Evolutionary conservation across 2,888 invertebrate species (phyloP).

Genomic region (Drosophila mulleri): DNA sequence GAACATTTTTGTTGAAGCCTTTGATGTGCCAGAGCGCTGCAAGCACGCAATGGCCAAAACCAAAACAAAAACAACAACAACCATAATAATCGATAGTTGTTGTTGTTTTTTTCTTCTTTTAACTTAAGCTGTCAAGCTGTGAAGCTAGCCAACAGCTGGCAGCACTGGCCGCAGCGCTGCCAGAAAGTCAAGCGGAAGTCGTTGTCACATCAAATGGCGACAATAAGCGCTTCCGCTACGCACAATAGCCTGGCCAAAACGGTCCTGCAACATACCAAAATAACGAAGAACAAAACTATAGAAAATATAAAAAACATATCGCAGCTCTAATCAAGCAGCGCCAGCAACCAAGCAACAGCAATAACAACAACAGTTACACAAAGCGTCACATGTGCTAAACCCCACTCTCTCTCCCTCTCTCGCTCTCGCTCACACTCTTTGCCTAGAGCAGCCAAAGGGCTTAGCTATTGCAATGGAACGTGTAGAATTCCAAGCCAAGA

Average conservation of each 20-base stretch:
- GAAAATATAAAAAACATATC: not conserved
- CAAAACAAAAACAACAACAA: slow-evolving; percentile 7
- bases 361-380: slow-evolving; percentile 13
- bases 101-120: not conserved
- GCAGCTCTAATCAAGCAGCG: slow-evolving; percentile 40
- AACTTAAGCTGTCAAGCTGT: slow-evolving; percentile 26
- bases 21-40: slow-evolving; percentile 55
- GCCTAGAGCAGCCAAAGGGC: slow-evolving; percentile 11
- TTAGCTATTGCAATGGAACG: slow-evolving; percentile 21
- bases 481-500: slow-evolving; percentile 48
- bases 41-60: slow-evolving; percentile 54
- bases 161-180: slow-evolving; percentile 21
- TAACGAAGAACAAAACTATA: not conserved
- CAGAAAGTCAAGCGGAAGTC: slow-evolving; percentile 62
- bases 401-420: not conserved
- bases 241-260: slow-evolving; percentile 41
- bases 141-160: slow-evolving; percentile 31
- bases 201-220: slow-evolving; percentile 80
- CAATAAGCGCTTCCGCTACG: slow-evolving; percentile 73
- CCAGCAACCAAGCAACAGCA: slow-evolving; percentile 6
- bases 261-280: slow-evolving; percentile 2
- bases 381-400: slow-evolving; percentile 29
- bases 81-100: slow-evolving; percentile 62
- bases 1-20: slow-evolving; percentile 58
- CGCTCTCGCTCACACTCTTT: not conserved